Conservation (phyloP, 2,888 invertebrate genomes). For the Drosophila greeni region DNA sequence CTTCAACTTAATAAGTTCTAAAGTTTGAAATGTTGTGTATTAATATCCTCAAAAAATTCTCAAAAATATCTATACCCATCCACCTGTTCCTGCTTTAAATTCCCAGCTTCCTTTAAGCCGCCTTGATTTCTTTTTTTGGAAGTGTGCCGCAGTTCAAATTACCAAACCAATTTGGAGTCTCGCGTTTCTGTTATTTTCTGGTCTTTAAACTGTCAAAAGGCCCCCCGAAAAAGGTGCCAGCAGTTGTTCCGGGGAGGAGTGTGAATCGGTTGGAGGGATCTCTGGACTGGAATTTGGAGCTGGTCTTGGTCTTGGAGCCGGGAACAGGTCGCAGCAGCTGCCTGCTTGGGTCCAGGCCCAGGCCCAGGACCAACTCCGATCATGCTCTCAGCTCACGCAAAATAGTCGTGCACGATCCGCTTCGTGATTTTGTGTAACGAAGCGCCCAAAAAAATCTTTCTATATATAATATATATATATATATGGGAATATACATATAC, state of each 20-base stretch:
- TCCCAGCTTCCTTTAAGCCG: background rate
- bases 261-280: conserved; percentile 8
- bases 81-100: background rate
- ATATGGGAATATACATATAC: conserved; percentile 48
- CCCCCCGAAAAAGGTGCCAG: conserved; percentile 26
- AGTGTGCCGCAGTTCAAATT: conserved; percentile 42
- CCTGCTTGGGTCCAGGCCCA: conserved; percentile 10
- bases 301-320: conserved; percentile 10
- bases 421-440: conserved; percentile 78
- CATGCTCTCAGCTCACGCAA: conserved; percentile 78
- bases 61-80: no score
- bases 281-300: background rate
- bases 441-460: conserved; percentile 69
- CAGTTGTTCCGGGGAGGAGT: conserved; percentile 18
- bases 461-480: conserved; percentile 48
- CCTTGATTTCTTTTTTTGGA: conserved; percentile 16
- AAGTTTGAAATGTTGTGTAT: background rate
- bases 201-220: conserved; percentile 28
- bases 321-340: conserved; percentile 45
- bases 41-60: background rate
- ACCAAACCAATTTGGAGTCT: conserved; percentile 21
- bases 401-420: conserved; percentile 79
- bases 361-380: conserved; percentile 54
- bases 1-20: background rate
- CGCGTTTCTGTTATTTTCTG: conserved; percentile 18